These are phyloP conservation scores for Tiliqua scincoides DNA, from an alignment of 2,113 vertebrate genomes.

Conservation along the genomic window DNA sequence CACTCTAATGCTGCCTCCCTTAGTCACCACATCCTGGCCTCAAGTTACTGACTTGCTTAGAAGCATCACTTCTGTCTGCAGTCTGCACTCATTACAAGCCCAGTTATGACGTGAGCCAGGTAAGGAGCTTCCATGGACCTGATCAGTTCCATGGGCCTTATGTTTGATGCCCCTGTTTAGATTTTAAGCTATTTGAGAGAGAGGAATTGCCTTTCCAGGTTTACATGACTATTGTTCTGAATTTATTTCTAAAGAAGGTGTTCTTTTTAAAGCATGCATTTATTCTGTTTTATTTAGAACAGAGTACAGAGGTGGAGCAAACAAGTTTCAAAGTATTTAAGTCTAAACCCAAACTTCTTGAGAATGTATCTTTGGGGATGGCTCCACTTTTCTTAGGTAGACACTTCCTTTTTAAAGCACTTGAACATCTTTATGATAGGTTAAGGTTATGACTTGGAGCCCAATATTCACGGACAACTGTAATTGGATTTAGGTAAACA, in stretches of 20 bases:
- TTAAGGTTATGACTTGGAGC: background rate
- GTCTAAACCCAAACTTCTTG: background rate
- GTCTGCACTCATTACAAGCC: too few relatives aligned
- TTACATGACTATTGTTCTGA: background rate
- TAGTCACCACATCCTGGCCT: too few relatives aligned
- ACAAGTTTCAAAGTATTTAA: background rate
- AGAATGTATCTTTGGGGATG: too few relatives aligned
- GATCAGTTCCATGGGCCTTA: too few relatives aligned
- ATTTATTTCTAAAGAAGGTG: background rate
- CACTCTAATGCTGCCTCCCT: too few relatives aligned
- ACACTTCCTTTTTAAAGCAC: background rate
- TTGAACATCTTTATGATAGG: background rate
- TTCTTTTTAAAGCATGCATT: background rate
- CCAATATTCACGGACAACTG: background rate
- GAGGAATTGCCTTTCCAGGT: too few relatives aligned
- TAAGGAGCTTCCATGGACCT: too few relatives aligned
- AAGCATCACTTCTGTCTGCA: too few relatives aligned
- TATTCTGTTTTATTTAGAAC: background rate
- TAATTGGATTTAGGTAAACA: background rate
- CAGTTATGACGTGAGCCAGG: too few relatives aligned
- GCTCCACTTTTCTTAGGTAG: background rate
- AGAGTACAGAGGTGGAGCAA: background rate
- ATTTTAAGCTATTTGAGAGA: too few relatives aligned
- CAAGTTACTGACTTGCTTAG: too few relatives aligned
- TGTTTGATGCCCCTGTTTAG: too few relatives aligned